phyloP scores from a whole-genome alignment of 30 jellyfish, hydroid and myxozoan species.

The Nemopilema nomurai region DNA sequence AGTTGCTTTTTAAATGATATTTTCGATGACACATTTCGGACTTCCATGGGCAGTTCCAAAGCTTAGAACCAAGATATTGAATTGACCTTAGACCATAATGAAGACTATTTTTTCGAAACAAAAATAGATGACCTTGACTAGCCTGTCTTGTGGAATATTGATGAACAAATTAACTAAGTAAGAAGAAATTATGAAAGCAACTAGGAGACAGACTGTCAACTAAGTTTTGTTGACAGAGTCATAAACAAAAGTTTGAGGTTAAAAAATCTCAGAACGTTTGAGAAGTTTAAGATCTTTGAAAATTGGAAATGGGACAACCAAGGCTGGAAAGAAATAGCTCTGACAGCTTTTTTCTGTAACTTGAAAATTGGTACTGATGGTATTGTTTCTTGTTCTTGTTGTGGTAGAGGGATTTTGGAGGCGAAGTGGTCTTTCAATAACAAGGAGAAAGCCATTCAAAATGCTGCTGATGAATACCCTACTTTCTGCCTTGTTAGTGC shows the following conservation, averaged over 20 bases:
- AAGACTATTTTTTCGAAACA: not conserved
- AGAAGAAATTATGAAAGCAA: constrained; percentile 19
- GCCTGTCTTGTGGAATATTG: not conserved
- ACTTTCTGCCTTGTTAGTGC: not conserved
- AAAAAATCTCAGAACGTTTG: constrained; percentile 30
- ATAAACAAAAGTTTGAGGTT: constrained; percentile 28
- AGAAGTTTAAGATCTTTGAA: constrained; percentile 42
- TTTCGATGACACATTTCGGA: constrained; percentile 43
- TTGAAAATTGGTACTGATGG: too few species aligned
- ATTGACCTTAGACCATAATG: constrained; percentile 27
- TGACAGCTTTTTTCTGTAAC: too few species aligned
- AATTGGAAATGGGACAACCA: constrained; percentile 19
- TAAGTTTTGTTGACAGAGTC: constrained; percentile 52
- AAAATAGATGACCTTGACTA: not conserved
- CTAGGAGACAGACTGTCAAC: too few species aligned
- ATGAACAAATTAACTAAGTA: not conserved
- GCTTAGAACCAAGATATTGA: constrained; percentile 38
- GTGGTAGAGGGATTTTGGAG: not conserved
- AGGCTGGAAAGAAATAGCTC: not conserved
- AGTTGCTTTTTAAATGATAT: constrained; percentile 32
- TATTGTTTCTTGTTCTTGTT: too few species aligned
- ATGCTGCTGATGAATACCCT: not conserved
- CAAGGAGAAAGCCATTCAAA: not conserved
- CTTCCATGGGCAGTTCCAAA: constrained; percentile 54
- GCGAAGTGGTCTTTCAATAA: not conserved